These are phyloP conservation scores for Vespertilio murinus DNA, from an alignment of 2,797 vertebrate genomes.

Conservation along the genomic window DNA sequence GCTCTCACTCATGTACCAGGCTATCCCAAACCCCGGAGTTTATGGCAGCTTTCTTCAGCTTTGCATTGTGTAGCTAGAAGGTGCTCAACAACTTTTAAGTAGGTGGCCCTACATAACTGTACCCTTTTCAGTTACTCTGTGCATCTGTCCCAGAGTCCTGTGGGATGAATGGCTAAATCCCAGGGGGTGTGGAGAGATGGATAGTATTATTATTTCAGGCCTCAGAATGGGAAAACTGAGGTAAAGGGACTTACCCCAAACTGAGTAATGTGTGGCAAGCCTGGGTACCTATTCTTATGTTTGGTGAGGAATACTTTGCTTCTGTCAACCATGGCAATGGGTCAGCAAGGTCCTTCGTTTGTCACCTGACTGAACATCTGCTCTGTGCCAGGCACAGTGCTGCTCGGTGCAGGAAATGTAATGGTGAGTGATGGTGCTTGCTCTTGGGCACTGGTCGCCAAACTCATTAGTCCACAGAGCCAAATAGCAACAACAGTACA, in stretches of 20 bases:
- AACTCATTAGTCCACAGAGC: too few species aligned
- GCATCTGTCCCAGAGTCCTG: not conserved
- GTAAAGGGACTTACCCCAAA: not conserved
- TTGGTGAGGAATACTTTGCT: not conserved
- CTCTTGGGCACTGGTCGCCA: too few species aligned
- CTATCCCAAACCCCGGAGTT: not conserved
- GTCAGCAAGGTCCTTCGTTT: not conserved
- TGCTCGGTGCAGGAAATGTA: not conserved
- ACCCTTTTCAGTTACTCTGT: not conserved
- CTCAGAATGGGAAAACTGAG: not conserved
- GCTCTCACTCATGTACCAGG: not conserved
- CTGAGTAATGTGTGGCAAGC: not conserved
- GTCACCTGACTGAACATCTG: rapidly evolving
- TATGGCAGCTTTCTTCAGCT: not conserved
- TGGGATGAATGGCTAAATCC: not conserved
- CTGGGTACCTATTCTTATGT: not conserved
- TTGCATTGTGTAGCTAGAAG: not conserved
- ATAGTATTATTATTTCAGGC: not conserved
- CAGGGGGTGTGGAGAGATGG: not conserved
- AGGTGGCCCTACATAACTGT: not conserved
- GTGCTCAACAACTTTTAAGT: not conserved
- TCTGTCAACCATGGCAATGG: not conserved
- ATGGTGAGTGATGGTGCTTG: too few species aligned
- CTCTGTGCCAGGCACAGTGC: not conserved
- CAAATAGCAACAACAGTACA: too few species aligned